Conservation (phyloP, 1,140 invertebrate species). For the Lepidurus couesii region DNA sequence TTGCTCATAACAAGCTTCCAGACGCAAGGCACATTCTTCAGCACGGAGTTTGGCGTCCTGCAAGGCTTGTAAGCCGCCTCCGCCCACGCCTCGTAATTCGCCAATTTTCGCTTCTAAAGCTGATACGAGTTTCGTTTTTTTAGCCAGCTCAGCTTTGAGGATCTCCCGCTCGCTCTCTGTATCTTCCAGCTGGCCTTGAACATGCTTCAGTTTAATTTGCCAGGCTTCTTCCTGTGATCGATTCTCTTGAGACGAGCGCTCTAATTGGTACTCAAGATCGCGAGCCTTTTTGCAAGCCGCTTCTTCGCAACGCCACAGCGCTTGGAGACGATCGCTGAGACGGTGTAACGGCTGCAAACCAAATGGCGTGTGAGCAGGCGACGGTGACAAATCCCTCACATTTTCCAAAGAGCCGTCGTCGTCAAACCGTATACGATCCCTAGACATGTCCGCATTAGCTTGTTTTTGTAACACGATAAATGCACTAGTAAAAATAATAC, state of each 20-base stretch:
- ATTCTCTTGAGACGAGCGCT: background rate
- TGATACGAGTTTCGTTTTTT: background rate
- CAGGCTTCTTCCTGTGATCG: background rate
- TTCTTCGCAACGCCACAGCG: background rate
- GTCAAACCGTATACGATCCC: slow-evolving; percentile 1
- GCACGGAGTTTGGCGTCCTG: background rate
- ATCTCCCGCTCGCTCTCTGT: background rate
- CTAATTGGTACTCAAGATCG: background rate
- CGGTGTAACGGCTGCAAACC: background rate
- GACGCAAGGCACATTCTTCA: background rate
- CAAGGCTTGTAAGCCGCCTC: background rate
- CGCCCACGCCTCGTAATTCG: background rate
- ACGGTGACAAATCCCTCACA: background rate
- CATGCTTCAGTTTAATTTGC: background rate
- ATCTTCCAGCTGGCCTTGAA: background rate
- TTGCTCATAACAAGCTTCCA: slow-evolving; percentile 2
- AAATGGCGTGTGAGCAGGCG: background rate
- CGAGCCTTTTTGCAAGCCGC: background rate
- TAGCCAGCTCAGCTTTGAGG: background rate
- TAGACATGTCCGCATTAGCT: background rate
- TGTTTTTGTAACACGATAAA: no score
- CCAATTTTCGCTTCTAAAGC: slow-evolving; percentile 13
- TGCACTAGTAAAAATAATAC: no score
- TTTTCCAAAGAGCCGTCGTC: slow-evolving; percentile 3
- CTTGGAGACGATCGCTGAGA: background rate